These are phyloP conservation scores for Holacanthus passer DNA, from an alignment of 2,113 vertebrate species.

Conservation along the genomic window DNA sequence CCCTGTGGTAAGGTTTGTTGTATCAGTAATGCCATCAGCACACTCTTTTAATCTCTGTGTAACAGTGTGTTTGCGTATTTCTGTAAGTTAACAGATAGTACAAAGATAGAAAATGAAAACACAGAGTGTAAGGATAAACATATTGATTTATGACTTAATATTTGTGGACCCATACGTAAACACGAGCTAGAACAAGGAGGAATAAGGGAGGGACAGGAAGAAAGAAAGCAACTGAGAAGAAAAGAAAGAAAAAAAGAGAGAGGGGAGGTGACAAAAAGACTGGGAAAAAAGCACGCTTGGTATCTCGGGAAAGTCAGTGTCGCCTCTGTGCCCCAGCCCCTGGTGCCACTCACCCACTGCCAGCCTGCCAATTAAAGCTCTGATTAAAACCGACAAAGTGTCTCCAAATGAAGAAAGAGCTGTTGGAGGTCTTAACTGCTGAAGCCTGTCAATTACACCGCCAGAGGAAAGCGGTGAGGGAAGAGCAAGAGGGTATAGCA, in stretches of 20 bases:
- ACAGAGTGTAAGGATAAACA: constrained; percentile 33
- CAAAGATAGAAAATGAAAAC: constrained; percentile 38
- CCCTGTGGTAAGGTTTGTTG: constrained; percentile 36
- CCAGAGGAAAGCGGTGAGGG: constrained; percentile 72
- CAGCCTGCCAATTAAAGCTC: constrained; percentile 85
- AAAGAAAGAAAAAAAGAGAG: neutral
- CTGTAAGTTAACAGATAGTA: constrained; percentile 50
- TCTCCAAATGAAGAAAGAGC: constrained; percentile 87
- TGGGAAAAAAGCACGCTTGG: constrained; percentile 18
- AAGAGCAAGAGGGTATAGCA: constrained; percentile 70
- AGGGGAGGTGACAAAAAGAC: constrained; percentile 1
- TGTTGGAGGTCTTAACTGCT: constrained; percentile 81
- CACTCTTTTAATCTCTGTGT: constrained; percentile 56
- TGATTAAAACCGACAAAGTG: constrained; percentile 89
- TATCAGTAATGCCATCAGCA: constrained; percentile 67
- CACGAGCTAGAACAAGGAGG: neutral
- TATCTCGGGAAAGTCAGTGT: constrained; percentile 71
- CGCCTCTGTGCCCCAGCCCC: constrained; percentile 66
- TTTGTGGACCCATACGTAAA: constrained; percentile 13
- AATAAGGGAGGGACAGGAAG: neutral
- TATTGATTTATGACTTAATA: constrained; percentile 48
- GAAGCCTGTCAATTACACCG: constrained; percentile 84
- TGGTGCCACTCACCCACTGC: constrained; percentile 79
- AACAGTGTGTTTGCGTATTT: constrained; percentile 39
- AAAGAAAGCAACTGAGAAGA: neutral